Conservation (phyloP, 2,888 invertebrate species). For the Eupithecia pulchellata region DNA sequence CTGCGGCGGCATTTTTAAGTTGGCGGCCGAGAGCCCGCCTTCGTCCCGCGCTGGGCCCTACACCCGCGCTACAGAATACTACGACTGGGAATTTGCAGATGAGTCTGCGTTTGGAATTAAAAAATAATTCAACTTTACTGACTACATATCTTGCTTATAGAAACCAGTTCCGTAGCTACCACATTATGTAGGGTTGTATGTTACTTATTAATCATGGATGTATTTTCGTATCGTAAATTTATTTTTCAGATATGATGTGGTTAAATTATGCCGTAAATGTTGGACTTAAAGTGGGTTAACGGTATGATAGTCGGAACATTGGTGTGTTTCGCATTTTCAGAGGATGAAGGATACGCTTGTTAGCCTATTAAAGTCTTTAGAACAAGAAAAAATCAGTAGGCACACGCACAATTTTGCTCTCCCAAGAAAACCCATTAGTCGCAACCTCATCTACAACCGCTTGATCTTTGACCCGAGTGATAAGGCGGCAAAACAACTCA, state of each 20-base stretch:
- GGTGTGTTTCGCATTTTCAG: neutral
- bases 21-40: conserved; percentile 83
- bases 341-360: neutral
- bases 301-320: neutral
- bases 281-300: too few relatives aligned
- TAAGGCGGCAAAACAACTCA: conserved; percentile 85
- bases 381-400: neutral
- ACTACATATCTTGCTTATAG: neutral
- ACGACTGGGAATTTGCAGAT: conserved; percentile 45
- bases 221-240: neutral
- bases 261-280: neutral
- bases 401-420: neutral
- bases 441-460: conserved; percentile 17
- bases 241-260: too few relatives aligned
- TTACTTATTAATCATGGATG: neutral
- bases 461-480: conserved; percentile 74
- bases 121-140: neutral
- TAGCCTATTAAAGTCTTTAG: neutral
- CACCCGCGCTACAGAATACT: conserved; percentile 64
- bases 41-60: conserved; percentile 73
- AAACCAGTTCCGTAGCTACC: neutral
- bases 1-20: conserved; percentile 93
- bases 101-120: conserved; percentile 11
- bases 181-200: neutral
- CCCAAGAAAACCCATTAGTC: neutral